phyloP scores from a whole-genome alignment of 92 coral and sea anemone species.

The Anthopleura xanthogrammica region DNA sequence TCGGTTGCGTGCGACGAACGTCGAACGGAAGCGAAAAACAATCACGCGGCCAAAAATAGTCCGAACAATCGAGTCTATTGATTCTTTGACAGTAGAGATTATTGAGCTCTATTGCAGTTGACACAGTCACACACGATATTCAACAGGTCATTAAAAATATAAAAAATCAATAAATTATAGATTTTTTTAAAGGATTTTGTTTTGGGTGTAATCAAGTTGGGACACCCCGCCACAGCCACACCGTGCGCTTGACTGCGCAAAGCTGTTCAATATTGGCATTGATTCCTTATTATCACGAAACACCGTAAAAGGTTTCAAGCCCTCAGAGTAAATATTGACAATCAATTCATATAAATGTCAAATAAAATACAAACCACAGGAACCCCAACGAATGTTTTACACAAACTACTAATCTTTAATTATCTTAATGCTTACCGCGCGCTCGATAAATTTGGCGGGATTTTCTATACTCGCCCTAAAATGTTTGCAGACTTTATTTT shows the following conservation, averaged over 20 bases:
- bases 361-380: neutral
- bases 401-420: neutral
- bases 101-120: neutral
- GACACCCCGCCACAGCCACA: neutral
- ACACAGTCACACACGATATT: neutral
- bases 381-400: neutral
- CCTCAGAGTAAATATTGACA: neutral
- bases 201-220: neutral
- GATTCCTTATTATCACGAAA: neutral
- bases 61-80: slow-evolving; percentile 12
- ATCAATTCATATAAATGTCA: neutral
- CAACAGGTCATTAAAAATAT: neutral
- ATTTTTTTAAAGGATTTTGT: neutral
- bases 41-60: slow-evolving; percentile 12
- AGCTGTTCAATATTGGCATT: neutral
- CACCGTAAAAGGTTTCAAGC: neutral
- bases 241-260: slow-evolving; percentile 10
- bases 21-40: slow-evolving; percentile 19
- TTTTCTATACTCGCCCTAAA: too few relatives aligned
- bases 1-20: slow-evolving; percentile 15
- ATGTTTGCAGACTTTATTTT: too few relatives aligned
- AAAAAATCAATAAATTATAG: neutral
- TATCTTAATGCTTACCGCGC: neutral
- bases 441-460: neutral
- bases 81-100: neutral